Conservation (phyloP, 2,797 vertebrate species). For the Neosilurus hyrtlii region DNA sequence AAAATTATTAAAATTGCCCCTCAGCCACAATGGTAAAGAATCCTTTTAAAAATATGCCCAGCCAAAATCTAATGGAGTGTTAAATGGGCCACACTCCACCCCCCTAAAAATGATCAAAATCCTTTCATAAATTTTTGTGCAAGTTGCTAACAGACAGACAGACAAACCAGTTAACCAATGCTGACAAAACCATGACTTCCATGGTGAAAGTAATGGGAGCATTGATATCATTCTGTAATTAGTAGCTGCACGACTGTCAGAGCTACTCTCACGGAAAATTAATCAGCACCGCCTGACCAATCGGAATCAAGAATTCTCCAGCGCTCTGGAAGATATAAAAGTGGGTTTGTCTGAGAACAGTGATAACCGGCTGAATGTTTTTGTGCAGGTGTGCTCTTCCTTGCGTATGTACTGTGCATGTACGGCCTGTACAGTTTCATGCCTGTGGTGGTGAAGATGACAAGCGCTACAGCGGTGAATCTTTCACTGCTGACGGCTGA, state of each 20-base stretch:
- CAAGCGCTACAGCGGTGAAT: slow-evolving; percentile 91
- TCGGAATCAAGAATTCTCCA: neutral
- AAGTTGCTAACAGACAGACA: too few species aligned
- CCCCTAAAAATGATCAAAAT: too few species aligned
- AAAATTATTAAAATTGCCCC: too few species aligned
- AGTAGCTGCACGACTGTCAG: neutral
- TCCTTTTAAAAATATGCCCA: too few species aligned
- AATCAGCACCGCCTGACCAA: neutral
- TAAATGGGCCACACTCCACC: too few species aligned
- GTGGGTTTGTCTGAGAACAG: neutral
- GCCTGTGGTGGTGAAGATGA: slow-evolving; percentile 87
- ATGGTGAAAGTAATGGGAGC: too few species aligned
- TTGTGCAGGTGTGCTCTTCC: slow-evolving; percentile 78
- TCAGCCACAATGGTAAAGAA: too few species aligned
- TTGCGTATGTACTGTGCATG: slow-evolving; percentile 86
- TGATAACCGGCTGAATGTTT: neutral
- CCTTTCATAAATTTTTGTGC: too few species aligned
- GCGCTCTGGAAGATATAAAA: neutral
- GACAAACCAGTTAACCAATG: too few species aligned
- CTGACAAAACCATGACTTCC: too few species aligned
- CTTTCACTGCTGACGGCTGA: slow-evolving; percentile 92
- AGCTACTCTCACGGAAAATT: neutral
- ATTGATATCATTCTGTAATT: neutral
- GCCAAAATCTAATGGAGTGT: too few species aligned
- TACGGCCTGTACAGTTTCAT: slow-evolving; percentile 92